These are phyloP conservation scores for Lamellibrachia satsuma DNA, from an alignment of 2,888 invertebrate genomes.

Conservation along the genomic window DNA sequence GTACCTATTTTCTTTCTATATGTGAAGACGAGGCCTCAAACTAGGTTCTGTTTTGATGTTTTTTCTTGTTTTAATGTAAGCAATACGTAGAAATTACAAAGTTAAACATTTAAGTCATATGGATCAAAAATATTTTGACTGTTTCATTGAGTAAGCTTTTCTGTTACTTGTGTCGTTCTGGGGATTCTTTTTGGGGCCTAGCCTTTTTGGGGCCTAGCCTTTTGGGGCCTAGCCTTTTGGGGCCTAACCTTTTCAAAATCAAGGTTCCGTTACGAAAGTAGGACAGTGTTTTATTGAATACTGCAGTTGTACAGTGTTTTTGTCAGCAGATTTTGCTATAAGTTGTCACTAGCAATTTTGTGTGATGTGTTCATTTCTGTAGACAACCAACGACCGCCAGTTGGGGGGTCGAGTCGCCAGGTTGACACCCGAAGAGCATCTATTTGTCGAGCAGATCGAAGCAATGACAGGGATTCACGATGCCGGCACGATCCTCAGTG, in stretches of 20 bases:
- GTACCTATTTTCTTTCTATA: neutral
- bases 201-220: too few relatives aligned
- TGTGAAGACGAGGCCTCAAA: neutral
- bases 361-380: neutral
- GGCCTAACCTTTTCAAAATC: too few relatives aligned
- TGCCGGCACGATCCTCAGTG: slow-evolving; percentile 22
- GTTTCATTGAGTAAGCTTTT: neutral
- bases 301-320: neutral
- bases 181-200: neutral
- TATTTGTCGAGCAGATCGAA: slow-evolving; percentile 23
- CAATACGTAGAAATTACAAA: neutral
- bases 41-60: neutral
- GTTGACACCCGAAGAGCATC: slow-evolving; percentile 9
- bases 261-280: too few relatives aligned
- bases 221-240: too few relatives aligned
- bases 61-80: slow-evolving; percentile 10
- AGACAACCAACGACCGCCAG: slow-evolving; percentile 19
- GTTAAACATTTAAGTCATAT: neutral
- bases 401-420: slow-evolving; percentile 20
- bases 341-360: neutral
- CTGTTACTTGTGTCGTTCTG: neutral
- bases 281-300: neutral
- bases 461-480: slow-evolving; percentile 22
- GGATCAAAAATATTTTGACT: neutral
- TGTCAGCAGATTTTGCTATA: neutral